Base-by-base conservation (phyloP, 2,888 invertebrate genomes). In the Nephrotoma flavescens region DNA sequence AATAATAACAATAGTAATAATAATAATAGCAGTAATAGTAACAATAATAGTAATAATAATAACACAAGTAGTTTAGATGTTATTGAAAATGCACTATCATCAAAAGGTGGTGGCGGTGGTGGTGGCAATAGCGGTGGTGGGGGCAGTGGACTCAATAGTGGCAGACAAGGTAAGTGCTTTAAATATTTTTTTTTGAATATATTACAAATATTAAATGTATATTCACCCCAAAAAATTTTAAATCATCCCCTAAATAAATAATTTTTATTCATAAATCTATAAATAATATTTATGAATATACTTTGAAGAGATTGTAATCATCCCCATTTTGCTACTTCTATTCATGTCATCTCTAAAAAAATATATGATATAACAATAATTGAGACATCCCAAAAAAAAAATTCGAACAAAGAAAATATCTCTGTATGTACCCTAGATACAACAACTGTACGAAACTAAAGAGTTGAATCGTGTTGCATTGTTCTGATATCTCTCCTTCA, bases 1-100 rank as follows among this genome's bases (percentile, higher is more conserved):
- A 71, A 86, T 83, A 86, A 57, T 45, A 83, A 44, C 45, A 86
- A 57, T 86, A 87, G 42, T 57, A 87, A 44, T 87, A 83, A 86
- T 83, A 86, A 45, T 6, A 84, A n/a, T 42, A 41, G n/a, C 15
- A 84, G 4, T 42, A 84, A 6, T 84, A 84, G 9, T 15, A 84
- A 42, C 42, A 84, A 84, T 84, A 71, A 31, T 71, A 71, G 9
- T 71, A 71, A 15, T 57, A 84, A 84, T 42, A 84, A 84, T 84
- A 84, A 84, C 42, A 71, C 71, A 31, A 71, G 31, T 71, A 71
- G 71, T 9, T 42, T 84, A 42, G 84, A 84, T 42, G 42, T 42
- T 42, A 84, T 84, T 84, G 84, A 84, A 84, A 84, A 84, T 84
- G 6, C 42, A 42, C 5, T 84, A 84, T 42, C 84, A n/a, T 84